Percentiles rank a stretch among this genome's conserved stretches.
phyloP scores from a whole-genome alignment of 2,113 vertebrate genomes.

The Rhinichthys klamathensis region DNA sequence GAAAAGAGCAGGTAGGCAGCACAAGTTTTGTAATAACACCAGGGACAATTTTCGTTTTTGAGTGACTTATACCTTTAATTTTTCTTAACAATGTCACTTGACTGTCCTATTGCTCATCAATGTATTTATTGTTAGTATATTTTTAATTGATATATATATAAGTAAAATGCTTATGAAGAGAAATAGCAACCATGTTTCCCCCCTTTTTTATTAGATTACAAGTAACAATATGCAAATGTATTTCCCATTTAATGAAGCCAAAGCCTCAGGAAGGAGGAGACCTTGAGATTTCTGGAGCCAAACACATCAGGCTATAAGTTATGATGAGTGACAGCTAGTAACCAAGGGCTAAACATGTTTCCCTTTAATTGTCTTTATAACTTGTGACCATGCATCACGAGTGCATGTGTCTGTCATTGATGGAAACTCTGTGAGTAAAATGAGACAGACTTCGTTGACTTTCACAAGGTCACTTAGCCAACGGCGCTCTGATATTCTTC shows the following conservation, averaged over 20 bases:
- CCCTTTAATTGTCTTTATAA: conserved; percentile 41
- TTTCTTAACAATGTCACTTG: neutral
- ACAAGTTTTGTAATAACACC: neutral
- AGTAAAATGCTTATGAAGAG: neutral
- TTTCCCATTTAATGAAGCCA: conserved; percentile 49
- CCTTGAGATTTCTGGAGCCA: conserved; percentile 48
- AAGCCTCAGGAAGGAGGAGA: conserved; percentile 42
- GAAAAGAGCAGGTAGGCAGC: neutral
- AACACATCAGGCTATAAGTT: neutral
- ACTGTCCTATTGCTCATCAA: neutral
- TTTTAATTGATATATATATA: too few relatives aligned
- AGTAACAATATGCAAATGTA: conserved; percentile 5
- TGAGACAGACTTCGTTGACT: conserved; percentile 32
- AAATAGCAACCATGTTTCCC: neutral
- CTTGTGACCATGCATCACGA: conserved; percentile 9
- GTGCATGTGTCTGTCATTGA: neutral
- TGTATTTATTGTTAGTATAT: neutral
- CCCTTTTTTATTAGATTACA: conserved; percentile 5
- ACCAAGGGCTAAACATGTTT: conserved; percentile 51
- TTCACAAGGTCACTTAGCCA: conserved; percentile 49
- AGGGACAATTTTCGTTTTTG: neutral
- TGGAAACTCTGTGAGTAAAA: conserved; percentile 3
- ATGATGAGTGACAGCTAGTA: conserved; percentile 48
- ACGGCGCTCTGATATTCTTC: conserved; percentile 25
- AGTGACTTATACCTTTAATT: neutral